Conservation (phyloP, 53 echinoderm and acorn worm genomes). For the Paracentrotus lividus region DNA sequence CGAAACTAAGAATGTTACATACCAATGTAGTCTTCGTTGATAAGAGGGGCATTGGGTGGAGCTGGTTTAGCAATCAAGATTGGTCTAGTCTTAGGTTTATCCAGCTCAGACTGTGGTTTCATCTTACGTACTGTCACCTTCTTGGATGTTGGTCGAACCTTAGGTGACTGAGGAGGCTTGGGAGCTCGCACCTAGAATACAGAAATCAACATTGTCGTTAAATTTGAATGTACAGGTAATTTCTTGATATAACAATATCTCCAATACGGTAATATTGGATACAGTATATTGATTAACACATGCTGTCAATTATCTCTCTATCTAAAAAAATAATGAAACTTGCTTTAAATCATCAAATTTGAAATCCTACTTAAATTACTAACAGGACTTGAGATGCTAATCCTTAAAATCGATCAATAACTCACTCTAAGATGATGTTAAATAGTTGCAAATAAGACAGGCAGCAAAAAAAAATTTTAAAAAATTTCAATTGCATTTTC, state of each 20-base stretch:
- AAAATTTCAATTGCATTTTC: no score
- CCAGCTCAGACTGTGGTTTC: slow-evolving; percentile 90
- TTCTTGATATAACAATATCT: not conserved
- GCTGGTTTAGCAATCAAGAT: slow-evolving; percentile 96
- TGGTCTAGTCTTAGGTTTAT: slow-evolving; percentile 81
- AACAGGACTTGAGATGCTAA: no score
- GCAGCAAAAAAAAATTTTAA: no score
- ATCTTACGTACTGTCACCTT: slow-evolving; percentile 88
- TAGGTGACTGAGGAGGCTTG: slow-evolving; percentile 80
- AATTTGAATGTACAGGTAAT: not conserved
- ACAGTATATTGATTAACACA: not conserved
- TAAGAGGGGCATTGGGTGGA: slow-evolving; percentile 87
- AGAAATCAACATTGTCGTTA: not conserved
- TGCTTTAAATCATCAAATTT: not conserved
- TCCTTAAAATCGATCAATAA: no score
- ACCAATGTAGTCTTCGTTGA: slow-evolving; percentile 86
- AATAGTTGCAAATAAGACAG: no score
- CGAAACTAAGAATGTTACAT: not conserved
- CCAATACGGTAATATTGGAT: not conserved
- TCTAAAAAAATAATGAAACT: not conserved
- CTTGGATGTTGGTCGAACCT: slow-evolving; percentile 63
- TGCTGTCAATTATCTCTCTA: not conserved
- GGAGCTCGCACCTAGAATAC: slow-evolving; percentile 83
- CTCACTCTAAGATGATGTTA: no score
- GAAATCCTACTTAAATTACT: no score